Base-by-base conservation (phyloP, 2,888 invertebrate genomes). In the Chironomus riparius region DNA sequence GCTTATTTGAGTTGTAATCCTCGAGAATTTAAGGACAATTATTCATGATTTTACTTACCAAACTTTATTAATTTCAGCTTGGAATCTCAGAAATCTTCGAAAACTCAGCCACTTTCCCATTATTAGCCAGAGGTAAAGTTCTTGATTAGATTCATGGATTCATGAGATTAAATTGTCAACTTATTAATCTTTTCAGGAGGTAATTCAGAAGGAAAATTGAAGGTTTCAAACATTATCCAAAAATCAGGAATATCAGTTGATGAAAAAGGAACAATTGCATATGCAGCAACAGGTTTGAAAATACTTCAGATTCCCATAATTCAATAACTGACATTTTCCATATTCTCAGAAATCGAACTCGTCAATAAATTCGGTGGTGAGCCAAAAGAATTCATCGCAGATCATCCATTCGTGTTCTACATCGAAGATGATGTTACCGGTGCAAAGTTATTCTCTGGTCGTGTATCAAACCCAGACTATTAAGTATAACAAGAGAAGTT, bases 381-480 rank as follows among this genome's bases (percentile, higher is more conserved):
- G 6, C 83, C 84, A 4, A 82, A 85, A 76, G 87, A 88, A 76
- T 90, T 94, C 81, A 85, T 88, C 65, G 92, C 89, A 1, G 88
- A 90, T 81, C 90, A 88, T 78, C 93, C 93, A 0, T 94, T 93
- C 84, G 80, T 93, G 74, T 92, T 93, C 84, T 91, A 91, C 82
- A 91, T 94, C 77, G 91, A 92, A 81, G 93, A 93, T 79, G 91
- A 91, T 79, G 84, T 85, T 0, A 90, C 89, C 0, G 88, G 89
- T n/a, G 91, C 91, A 50, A 86, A 92, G 70, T 83, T 93, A 24
- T 92, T 92, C 83, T 88, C 91, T 47, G 93, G 93, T 47, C 88
- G 90, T 82, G 87, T 93, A 1, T 85, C 87, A 22, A 88, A 91
- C 82, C 93, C 93, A 0, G 80, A 84, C 1, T 79, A 82, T 47